Evolutionary conservation across 2,888 invertebrate species (phyloP), one percentile per base, ranked within the genome.

Genomic region (Pollenia labialis): DNA sequence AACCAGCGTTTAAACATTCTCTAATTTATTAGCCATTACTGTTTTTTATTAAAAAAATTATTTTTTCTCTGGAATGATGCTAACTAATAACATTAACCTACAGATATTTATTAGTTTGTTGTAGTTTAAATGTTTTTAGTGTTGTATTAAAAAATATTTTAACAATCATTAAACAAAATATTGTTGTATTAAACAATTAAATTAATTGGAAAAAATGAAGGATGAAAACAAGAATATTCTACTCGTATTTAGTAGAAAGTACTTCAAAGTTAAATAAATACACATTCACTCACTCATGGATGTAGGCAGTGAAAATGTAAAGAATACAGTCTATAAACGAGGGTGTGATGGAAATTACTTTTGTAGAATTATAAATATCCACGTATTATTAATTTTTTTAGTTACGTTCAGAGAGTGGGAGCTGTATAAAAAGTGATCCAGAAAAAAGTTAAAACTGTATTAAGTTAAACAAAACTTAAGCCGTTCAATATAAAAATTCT

Each of bases 21-120:
- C n/a, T n/a, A n/a, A n/a, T n/a, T n/a, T n/a, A n/a, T n/a, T n/a
- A n/a, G n/a, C n/a, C n/a, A n/a, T n/a, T n/a, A 32, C 32, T 32
- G 0, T 0, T 64, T n/a, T 62, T 42, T 44, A 8, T 14, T 46
- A 32, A 54, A 42, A 54, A 9, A 40, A 42, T 54, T 3, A 50
- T 50, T 16, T 58, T 23, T 66, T 11, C n/a, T 2, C 6, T 32
- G 32, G 46, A 68, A 68, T 66, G 48, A 10, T 56, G 54, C 66
- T 56, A 18, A 66, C 66, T 56, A 18, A 66, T 64, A 14, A 64
- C 68, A 72, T 56, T 76, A 69, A 56, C 18, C 74, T 69, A 9
- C 44, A 69, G 50, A 50, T 71, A 44, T 62, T 69, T 50, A 23
- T 40, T 7, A 64, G 62, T 42, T 75, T 52, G 1, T 46, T 46